Conservation (phyloP, 2,113 vertebrate genomes). For the Nothocercus julius region DNA sequence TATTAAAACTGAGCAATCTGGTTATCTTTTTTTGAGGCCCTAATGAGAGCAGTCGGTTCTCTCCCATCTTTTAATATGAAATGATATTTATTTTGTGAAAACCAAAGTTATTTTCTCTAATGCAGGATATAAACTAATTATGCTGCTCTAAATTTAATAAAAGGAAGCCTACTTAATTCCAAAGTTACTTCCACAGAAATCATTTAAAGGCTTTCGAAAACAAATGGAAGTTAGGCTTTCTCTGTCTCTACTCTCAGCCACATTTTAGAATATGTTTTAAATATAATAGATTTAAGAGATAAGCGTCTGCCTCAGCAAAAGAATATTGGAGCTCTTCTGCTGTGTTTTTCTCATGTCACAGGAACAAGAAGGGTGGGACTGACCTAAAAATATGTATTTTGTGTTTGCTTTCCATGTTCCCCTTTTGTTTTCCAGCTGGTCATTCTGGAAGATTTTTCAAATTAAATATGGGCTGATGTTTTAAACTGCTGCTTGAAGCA, state of each 20-base stretch:
- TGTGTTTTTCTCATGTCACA: conserved; percentile 27
- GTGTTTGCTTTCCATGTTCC: neutral
- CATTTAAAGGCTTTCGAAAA: neutral
- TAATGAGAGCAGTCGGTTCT: neutral
- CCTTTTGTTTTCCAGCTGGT: conserved; percentile 4
- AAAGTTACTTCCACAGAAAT: neutral
- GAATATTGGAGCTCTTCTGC: neutral
- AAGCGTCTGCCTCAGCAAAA: conserved; percentile 1
- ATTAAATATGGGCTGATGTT: conserved; percentile 42
- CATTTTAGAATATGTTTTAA: neutral
- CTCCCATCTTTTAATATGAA: neutral
- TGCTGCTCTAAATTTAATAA: neutral
- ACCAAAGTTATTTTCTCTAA: neutral
- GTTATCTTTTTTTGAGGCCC: neutral
- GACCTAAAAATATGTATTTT: conserved; percentile 37
- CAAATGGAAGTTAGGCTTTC: neutral
- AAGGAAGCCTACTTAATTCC: neutral
- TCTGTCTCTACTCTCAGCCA: neutral
- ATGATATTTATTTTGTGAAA: neutral
- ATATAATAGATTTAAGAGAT: neutral
- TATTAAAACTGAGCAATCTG: neutral
- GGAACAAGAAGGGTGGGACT: conserved; percentile 30
- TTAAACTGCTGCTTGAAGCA: conserved; percentile 38
- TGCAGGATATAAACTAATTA: neutral
- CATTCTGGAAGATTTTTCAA: conserved; percentile 15